These are phyloP conservation scores for Periparus ater DNA, from an alignment of 2,797 vertebrate genomes.

Conservation along the genomic window DNA sequence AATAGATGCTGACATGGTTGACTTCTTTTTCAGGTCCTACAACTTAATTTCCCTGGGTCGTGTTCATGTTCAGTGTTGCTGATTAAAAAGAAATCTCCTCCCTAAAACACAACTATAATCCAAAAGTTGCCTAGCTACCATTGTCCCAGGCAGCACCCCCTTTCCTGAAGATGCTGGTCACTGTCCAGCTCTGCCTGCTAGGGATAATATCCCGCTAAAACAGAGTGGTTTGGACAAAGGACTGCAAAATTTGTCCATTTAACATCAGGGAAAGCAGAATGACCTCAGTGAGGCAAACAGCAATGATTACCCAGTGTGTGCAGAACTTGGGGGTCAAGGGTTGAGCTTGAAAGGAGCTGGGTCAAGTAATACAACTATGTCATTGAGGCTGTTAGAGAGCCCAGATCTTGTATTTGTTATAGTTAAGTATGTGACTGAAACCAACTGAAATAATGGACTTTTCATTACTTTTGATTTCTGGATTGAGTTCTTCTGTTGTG, in stretches of 20 bases:
- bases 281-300: conserved; percentile 18
- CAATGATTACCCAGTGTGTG: not conserved
- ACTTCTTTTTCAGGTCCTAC: not conserved
- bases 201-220: not conserved
- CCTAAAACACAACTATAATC: not conserved
- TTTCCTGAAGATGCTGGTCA: not conserved
- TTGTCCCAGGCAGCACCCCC: not conserved
- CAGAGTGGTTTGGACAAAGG: not conserved
- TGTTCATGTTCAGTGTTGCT: not conserved
- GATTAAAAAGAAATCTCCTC: conserved; percentile 20
- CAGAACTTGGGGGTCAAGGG: not conserved
- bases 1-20: not conserved
- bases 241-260: conserved; percentile 31
- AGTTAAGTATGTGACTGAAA: conserved; percentile 21
- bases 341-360: conserved; percentile 32
- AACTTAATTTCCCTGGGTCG: conserved; percentile 2
- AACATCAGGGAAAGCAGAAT: conserved; percentile 17
- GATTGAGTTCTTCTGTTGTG: conserved; percentile 23
- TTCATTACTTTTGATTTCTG: conserved; percentile 26
- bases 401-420: not conserved
- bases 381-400: conserved; percentile 5
- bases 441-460: conserved; percentile 38
- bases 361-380: conserved; percentile 9
- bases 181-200: not conserved
- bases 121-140: not conserved